Base-by-base conservation (phyloP, 2,797 vertebrate genomes). In the Oreochromis mossambicus region DNA sequence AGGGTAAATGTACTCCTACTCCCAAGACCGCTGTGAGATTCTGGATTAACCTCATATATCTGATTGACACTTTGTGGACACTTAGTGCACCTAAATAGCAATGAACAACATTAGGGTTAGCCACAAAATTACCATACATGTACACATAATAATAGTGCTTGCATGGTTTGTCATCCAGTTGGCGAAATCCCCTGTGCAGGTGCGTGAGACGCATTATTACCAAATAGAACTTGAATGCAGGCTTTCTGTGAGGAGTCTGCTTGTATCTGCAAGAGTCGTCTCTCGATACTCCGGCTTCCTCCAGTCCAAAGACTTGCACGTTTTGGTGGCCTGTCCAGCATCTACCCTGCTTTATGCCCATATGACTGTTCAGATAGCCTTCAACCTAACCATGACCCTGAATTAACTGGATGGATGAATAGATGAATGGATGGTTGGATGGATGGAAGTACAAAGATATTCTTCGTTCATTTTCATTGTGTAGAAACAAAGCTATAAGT, bases 41-140 rank as follows among this genome's bases (percentile, higher is more conserved):
- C 26, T 85, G 87, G 80, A 89, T 90, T 76, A 84, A n/a, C 32
- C 32, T 58, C 29, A 80, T 54, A 61, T 8, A n/a, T 55, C 24
- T 87, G 87, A 91, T 77, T 83, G 83, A 86, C 73, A 75, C 83
- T 46, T 58, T 85, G 52, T 10, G 41, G 34, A 75, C 8, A 3
- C 10, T 50, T 75, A 13, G 26, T 13, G 17, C 12, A 34, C 46
- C 46, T 12, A 75, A 79, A 89, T 81, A 78, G 77, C 81, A 34
- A 21, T 82, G 46, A 92, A 81, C 61, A 89, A 80, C 81, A 81
- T 87, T 38, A 84, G 78, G 8, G 36, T 66, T 50, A 66, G 29
- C 56, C 70, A 46, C 55, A 4, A 90, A 87, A 91, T 89, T 34
- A 78, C 76, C 43, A 66, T 29, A 76, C 13, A 86, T 76, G 15